Evolutionary conservation across 2,888 invertebrate species (phyloP), one percentile per base, ranked within the genome.

Genomic region (Sclerodermus sp.): DNA sequence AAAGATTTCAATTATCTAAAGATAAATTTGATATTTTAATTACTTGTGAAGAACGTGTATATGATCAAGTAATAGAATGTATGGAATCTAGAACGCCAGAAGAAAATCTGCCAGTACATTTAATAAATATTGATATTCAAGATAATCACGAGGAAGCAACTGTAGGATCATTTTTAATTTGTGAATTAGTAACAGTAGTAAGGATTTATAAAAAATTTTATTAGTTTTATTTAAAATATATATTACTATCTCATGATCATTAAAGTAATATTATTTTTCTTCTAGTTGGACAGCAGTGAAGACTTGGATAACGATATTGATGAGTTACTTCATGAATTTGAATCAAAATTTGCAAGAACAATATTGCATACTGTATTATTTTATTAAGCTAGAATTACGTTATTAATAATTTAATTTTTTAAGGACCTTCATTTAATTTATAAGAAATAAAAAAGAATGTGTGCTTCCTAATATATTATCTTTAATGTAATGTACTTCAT

Each of bases 61-160:
- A 97, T 77, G 99, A 99, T 79, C 96, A 98, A 84, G 95, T 98
- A 15, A 84, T 96, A 47, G 95, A 96, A 79, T 93, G 90, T 85
- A 88, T 94, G 85, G 92, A 94, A 62, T 87, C 84, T 29, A 84
- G 90, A 70, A 86, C 89, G 47, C 88, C 90, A 1, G 84, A 87
- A 43, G 85, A 88, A 64, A 92, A 91, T 79, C 89, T 92, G 46
- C 91, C 94, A 5, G 96, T 93, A 1, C 99, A 99, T 82, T 87
- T 99, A 38, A 90, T 99, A 48, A 99, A 99, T 78, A 89, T 99
- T 64, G 99, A 99, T 76, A 96, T 99, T 67, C 96, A 95, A 78
- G 99, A 99, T 81, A 99, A 99, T 80, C 96, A 98, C 62, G 99
- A 99, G 79, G 99, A 99, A 79, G 99, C 99, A 1, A 95, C 98